These are phyloP conservation scores for Psittacus erithacus DNA, from an alignment of 2,113 vertebrate genomes.

Conservation along the genomic window DNA sequence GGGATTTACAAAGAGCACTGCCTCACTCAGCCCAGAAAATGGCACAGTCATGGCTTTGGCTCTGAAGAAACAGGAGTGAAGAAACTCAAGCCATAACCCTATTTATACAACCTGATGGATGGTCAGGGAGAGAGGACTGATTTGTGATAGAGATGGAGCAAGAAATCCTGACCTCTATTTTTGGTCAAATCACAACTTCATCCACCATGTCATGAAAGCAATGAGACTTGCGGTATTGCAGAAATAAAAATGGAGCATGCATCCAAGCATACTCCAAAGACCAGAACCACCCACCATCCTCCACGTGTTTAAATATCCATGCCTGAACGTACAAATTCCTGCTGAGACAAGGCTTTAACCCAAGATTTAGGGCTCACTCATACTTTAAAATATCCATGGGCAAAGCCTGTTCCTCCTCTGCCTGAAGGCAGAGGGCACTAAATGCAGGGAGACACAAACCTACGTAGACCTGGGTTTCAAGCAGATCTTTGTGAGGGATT, in stretches of 20 bases:
- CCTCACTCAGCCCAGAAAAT: neutral
- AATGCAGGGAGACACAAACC: neutral
- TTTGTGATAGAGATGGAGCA: neutral
- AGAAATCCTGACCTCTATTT: neutral
- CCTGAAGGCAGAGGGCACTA: neutral
- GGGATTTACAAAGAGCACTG: neutral
- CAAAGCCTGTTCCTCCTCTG: neutral
- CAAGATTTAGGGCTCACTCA: neutral
- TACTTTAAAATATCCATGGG: neutral
- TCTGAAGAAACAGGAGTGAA: neutral
- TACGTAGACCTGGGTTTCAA: neutral
- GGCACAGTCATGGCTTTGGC: neutral
- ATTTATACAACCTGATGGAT: neutral
- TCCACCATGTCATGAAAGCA: neutral
- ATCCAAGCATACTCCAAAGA: neutral
- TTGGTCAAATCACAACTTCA: neutral
- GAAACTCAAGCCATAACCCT: neutral
- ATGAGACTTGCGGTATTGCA: accelerated
- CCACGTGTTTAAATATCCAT: neutral
- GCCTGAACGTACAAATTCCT: neutral
- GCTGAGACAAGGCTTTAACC: neutral
- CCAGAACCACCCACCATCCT: neutral
- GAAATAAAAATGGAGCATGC: neutral
- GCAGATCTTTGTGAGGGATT: neutral
- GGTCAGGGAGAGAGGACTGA: neutral